These are phyloP conservation scores for Ameiurus melas DNA, from an alignment of 2,113 vertebrate species.

Conservation along the genomic window DNA sequence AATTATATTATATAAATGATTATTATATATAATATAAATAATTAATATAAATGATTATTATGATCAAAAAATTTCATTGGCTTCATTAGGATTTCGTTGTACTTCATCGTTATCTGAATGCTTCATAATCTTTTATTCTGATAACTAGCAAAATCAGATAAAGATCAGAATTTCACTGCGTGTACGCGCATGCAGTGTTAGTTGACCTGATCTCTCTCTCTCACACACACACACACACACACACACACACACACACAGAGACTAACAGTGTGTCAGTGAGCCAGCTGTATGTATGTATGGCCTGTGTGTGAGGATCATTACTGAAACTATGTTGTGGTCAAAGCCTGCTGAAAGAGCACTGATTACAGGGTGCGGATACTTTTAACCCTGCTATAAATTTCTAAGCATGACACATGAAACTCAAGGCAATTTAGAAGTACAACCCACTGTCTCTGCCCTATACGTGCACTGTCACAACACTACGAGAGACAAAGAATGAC, in stretches of 20 bases:
- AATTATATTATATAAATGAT: no score
- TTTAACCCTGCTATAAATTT: constrained; percentile 56
- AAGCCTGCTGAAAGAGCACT: constrained; percentile 60
- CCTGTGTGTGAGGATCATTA: constrained; percentile 60
- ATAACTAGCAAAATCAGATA: neutral
- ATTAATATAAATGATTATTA: no score
- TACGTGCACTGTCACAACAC: constrained; percentile 35
- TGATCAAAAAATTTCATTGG: no score
- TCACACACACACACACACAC: no score
- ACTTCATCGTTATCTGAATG: neutral
- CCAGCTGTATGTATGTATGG: constrained; percentile 53
- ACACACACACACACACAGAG: neutral
- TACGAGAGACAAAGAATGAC: neutral
- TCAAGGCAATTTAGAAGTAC: constrained; percentile 3
- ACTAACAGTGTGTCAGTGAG: neutral
- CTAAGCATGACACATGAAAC: constrained; percentile 57
- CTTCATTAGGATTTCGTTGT: neutral
- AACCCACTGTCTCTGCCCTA: constrained; percentile 20
- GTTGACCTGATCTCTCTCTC: neutral
- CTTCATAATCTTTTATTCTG: neutral
- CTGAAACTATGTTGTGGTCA: constrained; percentile 65
- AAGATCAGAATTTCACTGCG: neutral
- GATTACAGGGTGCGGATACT: constrained; percentile 64
- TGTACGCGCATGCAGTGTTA: neutral
- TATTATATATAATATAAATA: no score